Evolutionary conservation across 1,140 invertebrate species (phyloP).

Genomic region (Oryzaephilus surinamensis): DNA sequence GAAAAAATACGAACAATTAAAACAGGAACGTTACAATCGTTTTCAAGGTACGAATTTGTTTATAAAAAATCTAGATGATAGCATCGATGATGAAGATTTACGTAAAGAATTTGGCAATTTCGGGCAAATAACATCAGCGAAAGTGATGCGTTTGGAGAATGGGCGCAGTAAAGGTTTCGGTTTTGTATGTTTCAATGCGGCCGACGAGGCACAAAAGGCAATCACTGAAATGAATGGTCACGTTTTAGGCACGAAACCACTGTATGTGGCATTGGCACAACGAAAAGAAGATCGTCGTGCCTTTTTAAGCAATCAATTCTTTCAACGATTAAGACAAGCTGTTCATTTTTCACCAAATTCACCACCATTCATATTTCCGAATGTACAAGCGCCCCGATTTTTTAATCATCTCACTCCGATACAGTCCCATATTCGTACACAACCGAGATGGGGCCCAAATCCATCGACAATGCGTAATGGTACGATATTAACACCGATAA

Average conservation of each 20-base stretch:
- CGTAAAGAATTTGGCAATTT: constrained; percentile 55
- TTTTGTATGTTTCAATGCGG: constrained; percentile 64
- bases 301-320: constrained; percentile 57
- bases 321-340: constrained; percentile 51
- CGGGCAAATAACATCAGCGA: constrained; percentile 60
- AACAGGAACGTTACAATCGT: constrained; percentile 85
- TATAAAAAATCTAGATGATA: constrained; percentile 55
- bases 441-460: constrained; percentile 27
- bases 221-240: constrained; percentile 65
- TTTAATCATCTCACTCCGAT: constrained; percentile 26
- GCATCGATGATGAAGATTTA: constrained; percentile 53
- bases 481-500: constrained; percentile 18
- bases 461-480: constrained; percentile 29
- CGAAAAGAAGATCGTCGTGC: constrained; percentile 61
- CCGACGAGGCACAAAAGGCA: constrained; percentile 65
- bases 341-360: constrained; percentile 18
- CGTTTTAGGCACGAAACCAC: constrained; percentile 55
- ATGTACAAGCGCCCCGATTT: constrained; percentile 29
- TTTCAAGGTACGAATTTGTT: constrained; percentile 73
- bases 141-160: constrained; percentile 49
- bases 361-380: constrained; percentile 21
- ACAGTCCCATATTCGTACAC: constrained; percentile 24
- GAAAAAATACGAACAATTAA: constrained; percentile 88
- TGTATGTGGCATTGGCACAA: constrained; percentile 66
- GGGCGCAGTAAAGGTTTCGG: constrained; percentile 55